A percentile compares a stretch with the other conserved stretches of the same genome.
These are phyloP conservation scores for Ichneumoninae sp. DNA, from an alignment of 2,888 invertebrate species.

Conservation along the genomic window DNA sequence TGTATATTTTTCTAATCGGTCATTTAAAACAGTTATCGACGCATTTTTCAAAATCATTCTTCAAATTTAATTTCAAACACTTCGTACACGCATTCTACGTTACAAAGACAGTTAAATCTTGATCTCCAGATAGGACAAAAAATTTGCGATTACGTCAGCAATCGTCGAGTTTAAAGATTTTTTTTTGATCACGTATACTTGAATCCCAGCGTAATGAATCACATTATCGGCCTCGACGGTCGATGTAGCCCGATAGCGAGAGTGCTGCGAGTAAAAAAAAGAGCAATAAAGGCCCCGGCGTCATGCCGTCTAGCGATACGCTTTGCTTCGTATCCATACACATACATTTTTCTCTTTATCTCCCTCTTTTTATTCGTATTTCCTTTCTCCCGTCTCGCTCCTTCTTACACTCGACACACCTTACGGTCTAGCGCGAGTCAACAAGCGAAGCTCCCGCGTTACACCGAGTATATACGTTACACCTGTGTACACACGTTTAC, in stretches of 20 bases:
- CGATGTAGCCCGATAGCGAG: constrained; percentile 67
- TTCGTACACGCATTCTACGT: neutral
- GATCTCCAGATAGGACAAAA: neutral
- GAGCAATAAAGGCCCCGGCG: constrained; percentile 78
- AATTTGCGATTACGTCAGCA: neutral
- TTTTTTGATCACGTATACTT: constrained; percentile 47
- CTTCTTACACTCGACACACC: constrained; percentile 62
- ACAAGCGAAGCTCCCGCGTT: constrained; percentile 48
- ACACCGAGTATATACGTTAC: constrained; percentile 54
- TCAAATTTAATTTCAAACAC: neutral
- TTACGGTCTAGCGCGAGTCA: constrained; percentile 33
- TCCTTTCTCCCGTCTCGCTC: constrained; percentile 14
- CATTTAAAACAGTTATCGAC: neutral
- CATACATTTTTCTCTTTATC: constrained; percentile 32
- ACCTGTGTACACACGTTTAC: constrained; percentile 67
- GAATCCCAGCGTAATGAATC: constrained; percentile 74
- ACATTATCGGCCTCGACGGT: constrained; percentile 73
- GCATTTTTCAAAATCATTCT: neutral
- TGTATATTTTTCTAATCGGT: neutral
- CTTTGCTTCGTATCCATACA: constrained; percentile 37
- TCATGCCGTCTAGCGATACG: constrained; percentile 80
- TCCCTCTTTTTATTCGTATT: constrained; percentile 13
- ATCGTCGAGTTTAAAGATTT: constrained; percentile 16
- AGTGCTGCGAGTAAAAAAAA: constrained; percentile 65
- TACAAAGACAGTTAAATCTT: neutral